phyloP scores from a whole-genome alignment of 2,888 invertebrate genomes.

The Hofmannophila pseudospretella region DNA sequence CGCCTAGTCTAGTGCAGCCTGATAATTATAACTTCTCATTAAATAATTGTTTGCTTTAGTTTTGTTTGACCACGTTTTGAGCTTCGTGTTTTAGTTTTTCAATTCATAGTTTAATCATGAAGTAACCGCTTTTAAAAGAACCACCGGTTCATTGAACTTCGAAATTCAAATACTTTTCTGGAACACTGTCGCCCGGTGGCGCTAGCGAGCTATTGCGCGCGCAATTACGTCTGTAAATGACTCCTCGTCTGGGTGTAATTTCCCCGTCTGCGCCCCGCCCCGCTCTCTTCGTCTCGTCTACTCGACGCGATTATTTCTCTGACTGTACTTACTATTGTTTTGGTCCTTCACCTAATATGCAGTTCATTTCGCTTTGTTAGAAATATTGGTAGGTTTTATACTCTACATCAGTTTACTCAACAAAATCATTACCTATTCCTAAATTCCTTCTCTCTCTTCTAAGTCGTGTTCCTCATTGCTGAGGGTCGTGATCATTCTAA shows the following conservation, averaged over 20 bases:
- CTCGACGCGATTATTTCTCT: conserved; percentile 23
- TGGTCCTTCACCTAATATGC: not conserved
- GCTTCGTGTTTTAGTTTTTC: no score
- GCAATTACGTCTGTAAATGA: conserved; percentile 58
- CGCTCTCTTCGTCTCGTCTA: conserved; percentile 24
- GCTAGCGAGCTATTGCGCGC: conserved; percentile 17
- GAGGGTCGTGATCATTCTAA: no score
- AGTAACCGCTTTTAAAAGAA: not conserved
- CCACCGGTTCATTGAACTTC: conserved; percentile 2
- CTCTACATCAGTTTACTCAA: no score
- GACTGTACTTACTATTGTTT: conserved; percentile 31
- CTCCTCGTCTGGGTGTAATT: conserved; percentile 47
- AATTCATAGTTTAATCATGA: no score
- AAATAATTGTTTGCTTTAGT: no score
- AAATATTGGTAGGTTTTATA: no score
- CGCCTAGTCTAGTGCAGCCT: no score
- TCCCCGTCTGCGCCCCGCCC: conserved; percentile 37
- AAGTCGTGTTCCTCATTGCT: no score
- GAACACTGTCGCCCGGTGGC: conserved; percentile 4
- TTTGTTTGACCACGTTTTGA: no score
- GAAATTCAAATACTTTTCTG: conserved; percentile 2
- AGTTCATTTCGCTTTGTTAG: not conserved
- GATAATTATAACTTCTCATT: no score
- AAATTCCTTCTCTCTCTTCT: no score
- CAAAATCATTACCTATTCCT: no score